These are phyloP conservation scores for Anneissia japonica DNA, from an alignment of 35 echinoderm and acorn worm genomes.

Conservation along the genomic window DNA sequence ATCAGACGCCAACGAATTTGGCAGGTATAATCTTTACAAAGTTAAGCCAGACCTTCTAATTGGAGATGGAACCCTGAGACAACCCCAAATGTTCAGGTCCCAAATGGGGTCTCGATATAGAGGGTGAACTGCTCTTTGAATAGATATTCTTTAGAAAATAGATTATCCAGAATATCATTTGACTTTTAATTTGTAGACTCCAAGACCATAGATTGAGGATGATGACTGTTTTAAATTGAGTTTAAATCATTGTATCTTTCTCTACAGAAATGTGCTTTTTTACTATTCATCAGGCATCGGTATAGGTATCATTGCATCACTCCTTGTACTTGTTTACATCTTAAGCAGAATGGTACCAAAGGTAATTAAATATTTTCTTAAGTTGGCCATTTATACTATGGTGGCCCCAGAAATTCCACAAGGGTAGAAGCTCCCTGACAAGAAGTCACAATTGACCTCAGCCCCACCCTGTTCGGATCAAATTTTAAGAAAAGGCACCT, in stretches of 20 bases:
- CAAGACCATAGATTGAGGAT: neutral
- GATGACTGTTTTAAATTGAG: neutral
- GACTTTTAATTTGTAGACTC: neutral
- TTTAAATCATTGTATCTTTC: neutral
- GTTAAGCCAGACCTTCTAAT: too few relatives aligned
- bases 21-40: too few relatives aligned
- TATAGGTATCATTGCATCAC: constrained; percentile 70
- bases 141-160: too few relatives aligned
- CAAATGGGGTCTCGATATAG: too few relatives aligned
- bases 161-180: neutral
- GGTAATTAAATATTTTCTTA: constrained; percentile 31
- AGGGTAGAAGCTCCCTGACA: neutral
- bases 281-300: constrained; percentile 85
- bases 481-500: too few relatives aligned
- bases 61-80: too few relatives aligned
- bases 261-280: constrained; percentile 70
- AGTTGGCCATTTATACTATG: neutral
- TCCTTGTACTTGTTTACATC: constrained; percentile 77
- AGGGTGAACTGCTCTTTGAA: too few relatives aligned
- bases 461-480: too few relatives aligned
- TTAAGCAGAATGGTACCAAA: constrained; percentile 79
- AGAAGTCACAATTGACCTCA: neutral
- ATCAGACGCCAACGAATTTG: too few relatives aligned
- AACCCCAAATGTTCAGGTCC: too few relatives aligned
- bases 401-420: neutral